Evolutionary conservation across 2,113 vertebrate species (phyloP).

Genomic region (Percopsis transmontana): DNA sequence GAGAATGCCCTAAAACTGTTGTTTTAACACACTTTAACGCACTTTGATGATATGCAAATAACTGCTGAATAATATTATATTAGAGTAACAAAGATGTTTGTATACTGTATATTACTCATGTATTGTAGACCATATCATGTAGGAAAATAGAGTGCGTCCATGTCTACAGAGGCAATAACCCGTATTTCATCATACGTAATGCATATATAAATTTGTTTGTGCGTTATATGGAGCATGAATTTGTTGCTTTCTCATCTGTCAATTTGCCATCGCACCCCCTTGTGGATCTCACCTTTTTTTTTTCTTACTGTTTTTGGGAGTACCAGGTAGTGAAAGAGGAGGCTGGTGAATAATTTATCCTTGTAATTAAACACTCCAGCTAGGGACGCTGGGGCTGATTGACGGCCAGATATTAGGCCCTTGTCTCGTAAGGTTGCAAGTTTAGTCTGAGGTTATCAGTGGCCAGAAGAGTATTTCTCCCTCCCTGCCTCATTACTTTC

Average conservation of each 20-base stretch:
- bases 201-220: neutral
- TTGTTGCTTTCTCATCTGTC: slow-evolving; percentile 22
- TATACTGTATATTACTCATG: no score
- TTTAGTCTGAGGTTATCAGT: slow-evolving; percentile 84
- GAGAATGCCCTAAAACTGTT: no score
- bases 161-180: no score
- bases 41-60: no score
- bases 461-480: slow-evolving; percentile 77
- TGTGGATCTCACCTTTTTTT: slow-evolving; percentile 36
- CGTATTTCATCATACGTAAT: no score
- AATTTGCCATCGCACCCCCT: slow-evolving; percentile 21
- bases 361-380: slow-evolving; percentile 84
- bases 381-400: slow-evolving; percentile 81
- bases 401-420: slow-evolving; percentile 82
- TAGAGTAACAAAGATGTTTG: no score
- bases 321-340: slow-evolving; percentile 78
- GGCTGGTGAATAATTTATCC: slow-evolving; percentile 83
- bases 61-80: no score
- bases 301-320: slow-evolving; percentile 73
- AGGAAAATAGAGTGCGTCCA: no score
- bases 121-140: no score
- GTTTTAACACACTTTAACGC: no score
- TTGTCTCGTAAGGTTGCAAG: slow-evolving; percentile 80
- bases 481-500: slow-evolving; percentile 81
- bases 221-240: neutral